Percentiles rank a stretch among this genome's conserved stretches.
Evolutionary conservation across 2,888 invertebrate species (phyloP).

Genomic region (Dasysyrphus albostriatus): DNA sequence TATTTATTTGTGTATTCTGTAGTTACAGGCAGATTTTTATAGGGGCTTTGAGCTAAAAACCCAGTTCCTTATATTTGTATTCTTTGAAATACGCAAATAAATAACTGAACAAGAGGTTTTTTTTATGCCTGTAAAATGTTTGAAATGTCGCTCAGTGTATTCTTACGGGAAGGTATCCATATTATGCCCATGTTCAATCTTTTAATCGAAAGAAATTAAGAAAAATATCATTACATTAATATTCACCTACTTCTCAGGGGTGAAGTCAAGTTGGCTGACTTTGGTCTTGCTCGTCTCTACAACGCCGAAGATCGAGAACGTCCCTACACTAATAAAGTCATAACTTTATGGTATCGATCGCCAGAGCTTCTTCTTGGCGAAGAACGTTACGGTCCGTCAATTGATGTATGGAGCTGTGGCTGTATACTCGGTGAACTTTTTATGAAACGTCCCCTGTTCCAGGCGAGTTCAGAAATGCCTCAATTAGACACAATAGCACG

Average conservation of each 20-base stretch:
- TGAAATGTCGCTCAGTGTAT: too few relatives aligned
- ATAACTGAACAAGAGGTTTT: too few relatives aligned
- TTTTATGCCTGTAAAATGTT: too few relatives aligned
- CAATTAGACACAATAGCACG: conserved; percentile 97
- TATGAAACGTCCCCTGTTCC: conserved; percentile 97
- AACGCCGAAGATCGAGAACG: conserved; percentile 97
- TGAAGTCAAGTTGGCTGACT: conserved; percentile 99
- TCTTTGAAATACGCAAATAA: too few relatives aligned
- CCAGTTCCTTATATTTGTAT: too few relatives aligned
- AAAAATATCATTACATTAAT: neutral
- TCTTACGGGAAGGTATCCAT: too few relatives aligned
- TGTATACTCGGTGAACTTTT: conserved; percentile 99
- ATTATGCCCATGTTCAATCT: too few relatives aligned
- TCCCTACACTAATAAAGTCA: conserved; percentile 99
- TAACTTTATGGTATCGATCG: conserved; percentile 99
- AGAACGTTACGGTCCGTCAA: conserved; percentile 97
- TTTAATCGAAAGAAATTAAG: too few relatives aligned
- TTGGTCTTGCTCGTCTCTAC: conserved; percentile 97
- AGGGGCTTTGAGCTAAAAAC: too few relatives aligned
- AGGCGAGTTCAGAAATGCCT: conserved; percentile 96
- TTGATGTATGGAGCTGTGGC: conserved; percentile 99
- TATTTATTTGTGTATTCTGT: too few relatives aligned
- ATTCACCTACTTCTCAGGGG: conserved; percentile 87
- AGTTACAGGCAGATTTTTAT: too few relatives aligned
- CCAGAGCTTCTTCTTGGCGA: conserved; percentile 98